Percentiles rank a stretch among this genome's conserved stretches.
These are phyloP conservation scores for Progne subis DNA, from an alignment of 2,113 vertebrate genomes.

Conservation along the genomic window DNA sequence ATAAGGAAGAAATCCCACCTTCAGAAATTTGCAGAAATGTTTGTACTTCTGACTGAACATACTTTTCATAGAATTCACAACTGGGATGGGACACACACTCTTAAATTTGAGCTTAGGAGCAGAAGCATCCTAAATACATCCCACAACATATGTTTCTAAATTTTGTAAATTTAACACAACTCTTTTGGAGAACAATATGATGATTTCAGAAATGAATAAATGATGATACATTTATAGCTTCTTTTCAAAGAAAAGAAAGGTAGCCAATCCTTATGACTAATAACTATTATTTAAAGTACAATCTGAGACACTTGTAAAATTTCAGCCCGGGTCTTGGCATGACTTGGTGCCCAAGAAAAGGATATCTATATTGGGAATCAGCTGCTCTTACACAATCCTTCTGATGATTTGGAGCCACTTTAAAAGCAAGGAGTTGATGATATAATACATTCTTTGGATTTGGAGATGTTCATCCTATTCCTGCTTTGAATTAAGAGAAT, in stretches of 20 bases:
- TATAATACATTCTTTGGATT: slow-evolving; percentile 41
- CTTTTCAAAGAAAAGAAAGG: slow-evolving; percentile 64
- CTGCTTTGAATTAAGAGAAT: slow-evolving; percentile 42
- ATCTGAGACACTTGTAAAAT: slow-evolving; percentile 47
- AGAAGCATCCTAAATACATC: not conserved
- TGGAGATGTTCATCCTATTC: slow-evolving; percentile 34
- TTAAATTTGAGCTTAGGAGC: not conserved
- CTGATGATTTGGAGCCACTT: slow-evolving; percentile 64
- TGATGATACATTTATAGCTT: slow-evolving; percentile 46
- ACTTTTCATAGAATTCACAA: not conserved
- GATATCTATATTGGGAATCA: slow-evolving; percentile 34
- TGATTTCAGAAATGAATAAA: slow-evolving; percentile 44
- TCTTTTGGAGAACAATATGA: not conserved
- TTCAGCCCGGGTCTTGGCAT: slow-evolving; percentile 47
- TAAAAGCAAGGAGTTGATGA: slow-evolving; percentile 43
- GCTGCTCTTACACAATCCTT: slow-evolving; percentile 41
- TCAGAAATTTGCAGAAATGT: not conserved
- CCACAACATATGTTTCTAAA: not conserved
- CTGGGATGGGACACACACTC: not conserved
- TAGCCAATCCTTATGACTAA: slow-evolving; percentile 67
- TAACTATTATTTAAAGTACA: slow-evolving; percentile 59
- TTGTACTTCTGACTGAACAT: not conserved
- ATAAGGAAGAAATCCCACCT: not conserved
- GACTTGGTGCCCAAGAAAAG: slow-evolving; percentile 32
- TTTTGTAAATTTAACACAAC: slow-evolving; percentile 13